Conservation (phyloP, 2,113 vertebrate species). For the Pseudopodoces humilis region DNA sequence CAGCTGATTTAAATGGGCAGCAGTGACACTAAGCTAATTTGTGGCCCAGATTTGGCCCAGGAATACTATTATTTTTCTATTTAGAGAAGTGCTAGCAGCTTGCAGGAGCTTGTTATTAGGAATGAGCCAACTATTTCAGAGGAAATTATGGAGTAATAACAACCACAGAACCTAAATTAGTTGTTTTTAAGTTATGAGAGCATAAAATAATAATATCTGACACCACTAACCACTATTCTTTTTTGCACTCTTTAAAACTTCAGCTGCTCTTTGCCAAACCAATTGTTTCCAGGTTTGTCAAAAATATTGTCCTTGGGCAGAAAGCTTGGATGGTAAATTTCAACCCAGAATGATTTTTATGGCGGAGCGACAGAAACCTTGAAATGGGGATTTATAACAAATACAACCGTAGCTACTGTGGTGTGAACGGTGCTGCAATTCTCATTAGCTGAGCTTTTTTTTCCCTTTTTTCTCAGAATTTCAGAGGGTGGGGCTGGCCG, state of each 20-base stretch:
- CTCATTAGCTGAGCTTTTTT: constrained; percentile 50
- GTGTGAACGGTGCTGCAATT: constrained; percentile 20
- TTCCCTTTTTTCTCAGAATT: constrained; percentile 49
- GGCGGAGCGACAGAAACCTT: constrained; percentile 49
- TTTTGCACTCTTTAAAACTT: constrained; percentile 37
- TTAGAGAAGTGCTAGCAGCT: constrained; percentile 33
- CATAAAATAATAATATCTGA: constrained; percentile 65
- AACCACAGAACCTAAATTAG: constrained; percentile 48
- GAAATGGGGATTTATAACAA: constrained; percentile 51
- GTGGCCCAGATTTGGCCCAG: neutral
- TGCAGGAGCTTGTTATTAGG: constrained; percentile 50
- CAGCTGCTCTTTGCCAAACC: constrained; percentile 32
- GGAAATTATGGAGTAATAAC: constrained; percentile 57
- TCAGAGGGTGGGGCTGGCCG: constrained; percentile 12
- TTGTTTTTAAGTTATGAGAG: constrained; percentile 60
- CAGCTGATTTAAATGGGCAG: constrained; percentile 1
- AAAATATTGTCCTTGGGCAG: constrained; percentile 68
- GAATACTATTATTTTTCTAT: constrained; percentile 16
- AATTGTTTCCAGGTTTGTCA: constrained; percentile 69
- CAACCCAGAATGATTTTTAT: constrained; percentile 52
- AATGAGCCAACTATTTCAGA: constrained; percentile 16
- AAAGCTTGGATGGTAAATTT: constrained; percentile 52
- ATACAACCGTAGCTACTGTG: constrained; percentile 33
- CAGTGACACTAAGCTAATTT: constrained; percentile 11
- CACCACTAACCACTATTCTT: constrained; percentile 55